These are phyloP conservation scores for Ceraclea dissimilis DNA, from an alignment of 2,888 invertebrate genomes.

Conservation along the genomic window DNA sequence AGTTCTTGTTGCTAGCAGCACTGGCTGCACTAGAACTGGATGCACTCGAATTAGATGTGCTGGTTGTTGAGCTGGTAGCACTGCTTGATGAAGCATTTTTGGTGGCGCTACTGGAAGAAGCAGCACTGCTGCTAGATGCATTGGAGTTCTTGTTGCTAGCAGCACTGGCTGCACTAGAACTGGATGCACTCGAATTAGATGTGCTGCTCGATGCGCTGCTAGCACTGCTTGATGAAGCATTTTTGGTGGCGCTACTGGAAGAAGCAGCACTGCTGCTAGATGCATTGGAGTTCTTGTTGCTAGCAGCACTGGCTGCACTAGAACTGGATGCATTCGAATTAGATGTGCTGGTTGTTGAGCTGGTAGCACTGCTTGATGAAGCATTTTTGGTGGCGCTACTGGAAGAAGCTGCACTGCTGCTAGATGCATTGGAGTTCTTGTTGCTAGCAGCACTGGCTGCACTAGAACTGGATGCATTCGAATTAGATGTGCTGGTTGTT, in stretches of 20 bases:
- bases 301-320: not conserved
- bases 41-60: no score
- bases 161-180: no score
- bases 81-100: no score
- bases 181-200: no score
- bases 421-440: not conserved
- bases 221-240: no score
- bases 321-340: not conserved
- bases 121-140: not conserved
- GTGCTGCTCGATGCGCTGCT: not conserved
- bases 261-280: not conserved
- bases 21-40: no score
- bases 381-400: not conserved
- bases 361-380: not conserved
- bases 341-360: not conserved
- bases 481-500: no score
- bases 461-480: not conserved
- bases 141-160: not conserved
- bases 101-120: not conserved
- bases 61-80: not conserved
- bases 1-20: not conserved
- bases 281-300: not conserved
- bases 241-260: not conserved
- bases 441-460: not conserved
- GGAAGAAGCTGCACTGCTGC: not conserved